Percentiles rank a stretch among this genome's conserved stretches.
Conservation (phyloP, 2,113 vertebrate genomes). For the Heliornis fulica region DNA sequence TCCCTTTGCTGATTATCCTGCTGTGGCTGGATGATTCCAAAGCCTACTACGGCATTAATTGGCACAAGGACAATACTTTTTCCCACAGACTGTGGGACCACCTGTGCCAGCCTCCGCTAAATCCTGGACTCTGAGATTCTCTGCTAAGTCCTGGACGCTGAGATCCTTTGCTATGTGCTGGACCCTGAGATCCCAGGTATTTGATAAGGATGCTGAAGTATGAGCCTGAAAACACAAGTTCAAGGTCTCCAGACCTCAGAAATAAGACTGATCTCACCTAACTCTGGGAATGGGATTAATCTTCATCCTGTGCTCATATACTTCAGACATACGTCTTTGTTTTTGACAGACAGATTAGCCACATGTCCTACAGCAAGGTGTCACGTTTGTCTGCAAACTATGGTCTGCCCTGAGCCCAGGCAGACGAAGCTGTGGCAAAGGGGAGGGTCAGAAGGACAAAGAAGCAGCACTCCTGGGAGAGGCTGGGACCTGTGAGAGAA, state of each 20-base stretch:
- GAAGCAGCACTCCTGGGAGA: not conserved
- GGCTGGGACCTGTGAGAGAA: not conserved
- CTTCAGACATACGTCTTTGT: not conserved
- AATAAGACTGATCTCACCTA: not conserved
- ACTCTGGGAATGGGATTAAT: not conserved
- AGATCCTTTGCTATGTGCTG: too few species aligned
- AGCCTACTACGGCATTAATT: not conserved
- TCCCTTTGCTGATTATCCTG: not conserved
- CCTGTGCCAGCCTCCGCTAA: not conserved
- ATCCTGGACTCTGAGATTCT: not conserved
- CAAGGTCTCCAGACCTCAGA: not conserved
- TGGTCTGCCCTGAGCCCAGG: not conserved
- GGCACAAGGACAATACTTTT: not conserved
- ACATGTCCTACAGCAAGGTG: not conserved
- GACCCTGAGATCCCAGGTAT: fast-evolving
- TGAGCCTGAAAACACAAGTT: not conserved
- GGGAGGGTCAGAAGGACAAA: not conserved
- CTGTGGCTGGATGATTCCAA: not conserved
- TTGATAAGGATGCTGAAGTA: not conserved
- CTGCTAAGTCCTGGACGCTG: too few species aligned
- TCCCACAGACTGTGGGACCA: not conserved
- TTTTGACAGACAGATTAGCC: not conserved
- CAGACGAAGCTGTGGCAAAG: not conserved
- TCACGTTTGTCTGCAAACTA: not conserved
- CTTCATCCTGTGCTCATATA: not conserved